Conservation (phyloP, 2,113 vertebrate species). For the Microcebus ravelobensis region DNA sequence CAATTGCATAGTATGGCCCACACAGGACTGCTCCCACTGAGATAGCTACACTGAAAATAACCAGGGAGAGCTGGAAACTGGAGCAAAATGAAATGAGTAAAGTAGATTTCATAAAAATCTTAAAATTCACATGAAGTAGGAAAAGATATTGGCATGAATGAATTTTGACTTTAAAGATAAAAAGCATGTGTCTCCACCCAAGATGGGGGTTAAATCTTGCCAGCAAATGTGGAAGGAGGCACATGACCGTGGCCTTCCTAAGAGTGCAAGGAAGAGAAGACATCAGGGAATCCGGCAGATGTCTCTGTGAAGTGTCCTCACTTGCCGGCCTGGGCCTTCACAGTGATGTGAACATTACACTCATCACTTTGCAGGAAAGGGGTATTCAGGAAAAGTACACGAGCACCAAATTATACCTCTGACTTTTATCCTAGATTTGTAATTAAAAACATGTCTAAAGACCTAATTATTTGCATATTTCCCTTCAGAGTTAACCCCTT, state of each 20-base stretch:
- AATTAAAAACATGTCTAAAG: constrained; percentile 86
- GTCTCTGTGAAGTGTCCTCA: not conserved
- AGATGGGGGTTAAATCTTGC: not conserved
- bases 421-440: constrained; percentile 84
- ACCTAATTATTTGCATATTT: constrained; percentile 89
- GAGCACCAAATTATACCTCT: constrained; percentile 75
- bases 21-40: not conserved
- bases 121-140: not conserved
- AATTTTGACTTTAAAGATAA: constrained; percentile 48
- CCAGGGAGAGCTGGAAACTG: not conserved
- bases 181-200: constrained; percentile 36
- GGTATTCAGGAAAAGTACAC: constrained; percentile 76
- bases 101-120: not conserved
- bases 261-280: not conserved
- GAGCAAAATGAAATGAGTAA: not conserved
- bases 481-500: constrained; percentile 87
- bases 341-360: not conserved
- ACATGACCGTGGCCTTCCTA: not conserved
- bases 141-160: constrained; percentile 35
- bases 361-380: constrained; percentile 71
- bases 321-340: constrained; percentile 46
- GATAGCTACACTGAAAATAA: not conserved
- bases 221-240: not conserved
- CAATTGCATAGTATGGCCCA: not conserved
- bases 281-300: not conserved